These are phyloP conservation scores for Hippolais icterina DNA, from an alignment of 2,113 vertebrate species.

Conservation along the genomic window DNA sequence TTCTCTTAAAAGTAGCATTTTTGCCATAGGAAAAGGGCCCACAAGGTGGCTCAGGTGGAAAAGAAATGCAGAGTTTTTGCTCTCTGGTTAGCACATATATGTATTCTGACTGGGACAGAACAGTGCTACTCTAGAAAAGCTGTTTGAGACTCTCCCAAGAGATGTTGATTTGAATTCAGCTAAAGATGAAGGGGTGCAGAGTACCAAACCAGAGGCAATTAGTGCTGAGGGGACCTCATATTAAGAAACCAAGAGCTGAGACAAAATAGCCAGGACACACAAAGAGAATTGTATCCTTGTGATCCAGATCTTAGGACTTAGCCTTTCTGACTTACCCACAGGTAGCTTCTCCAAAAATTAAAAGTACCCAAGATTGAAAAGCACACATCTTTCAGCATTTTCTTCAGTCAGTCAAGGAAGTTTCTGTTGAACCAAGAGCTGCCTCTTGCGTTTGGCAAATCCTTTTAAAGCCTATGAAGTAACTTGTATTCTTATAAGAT, in stretches of 20 bases:
- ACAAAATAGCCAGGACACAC: background rate
- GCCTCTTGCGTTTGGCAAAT: background rate
- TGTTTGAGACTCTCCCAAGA: background rate
- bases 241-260: background rate
- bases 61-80: conserved; percentile 10
- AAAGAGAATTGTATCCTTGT: background rate
- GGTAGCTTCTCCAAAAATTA: background rate
- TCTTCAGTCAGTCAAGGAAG: background rate
- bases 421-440: background rate
- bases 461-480: background rate
- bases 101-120: background rate
- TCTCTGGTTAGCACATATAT: background rate
- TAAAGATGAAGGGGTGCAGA: background rate
- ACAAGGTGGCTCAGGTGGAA: conserved; percentile 53
- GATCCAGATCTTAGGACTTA: background rate
- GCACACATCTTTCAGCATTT: background rate
- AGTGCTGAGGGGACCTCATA: background rate
- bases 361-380: background rate
- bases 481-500: background rate
- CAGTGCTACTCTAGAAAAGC: background rate
- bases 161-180: background rate
- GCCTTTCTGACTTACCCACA: background rate
- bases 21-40: conserved; percentile 7
- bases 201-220: background rate
- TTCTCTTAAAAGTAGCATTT: background rate